Evolutionary conservation across 64 coral and sea anemone species (phyloP).

Genomic region (Cladopsammia gracilis): DNA sequence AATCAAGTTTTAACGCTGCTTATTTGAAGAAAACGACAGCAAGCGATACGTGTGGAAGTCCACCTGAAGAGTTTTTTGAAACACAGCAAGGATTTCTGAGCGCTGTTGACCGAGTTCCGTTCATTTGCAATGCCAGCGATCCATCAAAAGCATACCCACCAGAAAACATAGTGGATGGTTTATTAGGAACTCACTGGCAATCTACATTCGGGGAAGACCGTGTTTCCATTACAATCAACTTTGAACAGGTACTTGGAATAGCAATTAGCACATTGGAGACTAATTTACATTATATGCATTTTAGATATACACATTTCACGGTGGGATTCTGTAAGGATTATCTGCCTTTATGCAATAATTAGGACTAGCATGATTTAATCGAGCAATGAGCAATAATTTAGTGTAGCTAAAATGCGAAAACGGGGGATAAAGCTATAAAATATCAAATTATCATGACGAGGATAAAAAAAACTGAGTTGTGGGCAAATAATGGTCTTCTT

Average conservation of each 20-base stretch:
- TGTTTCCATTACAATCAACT: conserved; percentile 74
- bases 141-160: conserved; percentile 65
- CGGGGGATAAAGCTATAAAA: too few relatives aligned
- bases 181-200: conserved; percentile 77
- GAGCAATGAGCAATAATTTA: too few relatives aligned
- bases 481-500: too few relatives aligned
- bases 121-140: conserved; percentile 74
- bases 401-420: too few relatives aligned
- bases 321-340: neutral
- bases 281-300: neutral
- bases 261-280: neutral
- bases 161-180: conserved; percentile 64
- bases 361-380: neutral
- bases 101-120: conserved; percentile 1
- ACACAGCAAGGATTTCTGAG: conserved; percentile 67
- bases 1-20: conserved; percentile 63
- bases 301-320: too few relatives aligned
- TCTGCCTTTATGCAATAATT: neutral
- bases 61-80: conserved; percentile 84
- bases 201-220: conserved; percentile 58
- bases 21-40: conserved; percentile 49
- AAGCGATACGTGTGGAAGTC: conserved; percentile 85
- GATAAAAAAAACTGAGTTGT: too few relatives aligned
- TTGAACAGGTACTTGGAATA: conserved; percentile 77
- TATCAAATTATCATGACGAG: too few relatives aligned